Evolutionary conservation across 2,888 invertebrate genomes (phyloP), one percentile per base, ranked within the genome.

Genomic region (Megalurothrips usitatus): DNA sequence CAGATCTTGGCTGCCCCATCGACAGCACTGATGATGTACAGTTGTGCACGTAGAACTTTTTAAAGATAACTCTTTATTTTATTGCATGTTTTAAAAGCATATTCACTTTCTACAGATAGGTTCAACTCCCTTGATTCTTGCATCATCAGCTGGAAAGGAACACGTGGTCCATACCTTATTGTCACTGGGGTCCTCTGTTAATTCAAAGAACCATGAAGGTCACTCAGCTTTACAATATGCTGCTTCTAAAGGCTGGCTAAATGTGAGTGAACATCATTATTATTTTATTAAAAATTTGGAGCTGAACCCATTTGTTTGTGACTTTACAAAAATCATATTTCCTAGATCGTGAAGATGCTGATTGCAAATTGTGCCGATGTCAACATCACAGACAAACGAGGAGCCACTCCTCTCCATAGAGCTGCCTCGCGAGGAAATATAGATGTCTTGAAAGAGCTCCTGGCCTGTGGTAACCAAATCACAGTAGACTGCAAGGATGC

Each of bases 181-280:
- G 82, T 88, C 89, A 23, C 91, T 91, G 85, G 92, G 92, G 75
- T 94, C 94, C 19, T 89, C 94, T 86, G 90, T 95, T 0, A 92
- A 95, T 88, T 91, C 92, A 80, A 91, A 91, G 85, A 94, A 93
- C 81, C 87, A 87, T 82, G 91, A 92, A 82, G 94, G 94, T 0
- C 95, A 96, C 87, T 92, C 94, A 63, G 90, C 95, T 12, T 87
- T 96, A 80, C 95, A 95, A 85, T 96, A 96, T 89, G 94, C 95
- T 78, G 93, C 94, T 82, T 96, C 96, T 0, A 96, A 96, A 88
- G 93, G 94, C 82, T 92, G 93, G 90, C 88, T 90, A 84, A 91
- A 92, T 87, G 94, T 94, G 87, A 85, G 84, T 82, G 81, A 75
- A 81, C 80, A 48, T 80, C n/a, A 82, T 48, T 78, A 48, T 58